Evolutionary conservation across 2,113 vertebrate species (phyloP).

Genomic region (Amphilophus citrinellus): DNA sequence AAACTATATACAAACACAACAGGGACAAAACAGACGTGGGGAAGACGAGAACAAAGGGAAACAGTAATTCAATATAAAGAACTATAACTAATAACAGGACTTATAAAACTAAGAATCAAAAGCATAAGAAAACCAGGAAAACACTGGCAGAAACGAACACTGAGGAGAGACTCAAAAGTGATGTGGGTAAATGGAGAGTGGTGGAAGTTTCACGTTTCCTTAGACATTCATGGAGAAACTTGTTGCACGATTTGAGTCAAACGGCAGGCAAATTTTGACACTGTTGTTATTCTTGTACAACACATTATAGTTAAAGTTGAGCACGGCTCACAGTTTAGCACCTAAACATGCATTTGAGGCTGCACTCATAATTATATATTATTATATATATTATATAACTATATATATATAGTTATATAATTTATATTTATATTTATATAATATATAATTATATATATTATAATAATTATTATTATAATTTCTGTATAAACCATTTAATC

Average conservation of each 20-base stretch:
- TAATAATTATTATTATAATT: background rate
- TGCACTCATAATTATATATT: background rate
- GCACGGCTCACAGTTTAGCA: background rate
- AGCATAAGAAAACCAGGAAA: too few species aligned
- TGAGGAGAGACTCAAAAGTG: background rate
- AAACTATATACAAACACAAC: too few species aligned
- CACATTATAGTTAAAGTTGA: background rate
- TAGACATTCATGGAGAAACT: background rate
- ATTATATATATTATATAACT: too few species aligned
- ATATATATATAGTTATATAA: too few species aligned
- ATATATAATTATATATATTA: too few species aligned
- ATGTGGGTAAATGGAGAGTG: background rate
- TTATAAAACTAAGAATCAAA: too few species aligned
- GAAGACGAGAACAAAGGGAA: too few species aligned
- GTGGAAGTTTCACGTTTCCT: too few species aligned
- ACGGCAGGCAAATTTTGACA: background rate
- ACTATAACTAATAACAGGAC: too few species aligned
- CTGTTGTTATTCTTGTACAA: background rate
- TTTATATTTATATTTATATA: too few species aligned
- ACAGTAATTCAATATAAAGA: too few species aligned
- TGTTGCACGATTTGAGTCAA: background rate
- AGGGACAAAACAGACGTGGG: too few species aligned
- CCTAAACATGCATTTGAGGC: background rate
- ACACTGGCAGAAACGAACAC: background rate
- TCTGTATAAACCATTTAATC: background rate